phyloP scores from a whole-genome alignment of 2,113 vertebrate species.

The Otus sunia region DNA sequence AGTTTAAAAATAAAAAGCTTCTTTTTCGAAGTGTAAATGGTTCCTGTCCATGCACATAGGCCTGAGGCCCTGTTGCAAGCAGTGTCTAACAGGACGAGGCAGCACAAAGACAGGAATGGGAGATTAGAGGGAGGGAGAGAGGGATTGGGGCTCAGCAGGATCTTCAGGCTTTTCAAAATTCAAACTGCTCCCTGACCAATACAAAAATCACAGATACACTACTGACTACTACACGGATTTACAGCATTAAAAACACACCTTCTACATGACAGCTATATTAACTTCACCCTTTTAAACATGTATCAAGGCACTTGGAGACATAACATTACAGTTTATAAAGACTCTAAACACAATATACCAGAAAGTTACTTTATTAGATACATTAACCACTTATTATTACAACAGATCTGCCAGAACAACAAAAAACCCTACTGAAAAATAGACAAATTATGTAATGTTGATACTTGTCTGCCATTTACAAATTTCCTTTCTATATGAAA shows the following conservation, averaged over 20 bases:
- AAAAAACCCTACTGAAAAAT: conserved; percentile 5
- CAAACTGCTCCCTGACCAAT: conserved; percentile 82
- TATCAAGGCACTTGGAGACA: conserved; percentile 6
- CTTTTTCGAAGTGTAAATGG: conserved; percentile 50
- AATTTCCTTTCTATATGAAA: background rate
- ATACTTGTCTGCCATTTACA: background rate
- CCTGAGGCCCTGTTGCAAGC: conserved; percentile 75
- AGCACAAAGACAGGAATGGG: conserved; percentile 85
- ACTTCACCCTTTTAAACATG: conserved; percentile 72
- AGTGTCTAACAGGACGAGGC: conserved; percentile 79
- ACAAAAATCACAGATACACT: conserved; percentile 76
- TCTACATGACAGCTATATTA: conserved; percentile 81
- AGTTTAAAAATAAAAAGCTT: conserved; percentile 50
- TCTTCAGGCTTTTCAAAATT: conserved; percentile 83
- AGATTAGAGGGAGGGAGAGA: conserved; percentile 81
- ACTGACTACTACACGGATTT: conserved; percentile 80
- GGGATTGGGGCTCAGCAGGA: conserved; percentile 80
- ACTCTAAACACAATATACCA: background rate
- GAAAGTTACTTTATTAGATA: conserved; percentile 60
- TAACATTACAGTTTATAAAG: background rate
- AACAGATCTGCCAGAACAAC: background rate
- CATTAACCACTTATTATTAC: background rate
- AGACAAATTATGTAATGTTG: background rate
- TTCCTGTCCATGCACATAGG: conserved; percentile 52
- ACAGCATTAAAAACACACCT: conserved; percentile 78